Conservation (phyloP, 2,797 vertebrate species). For the Leucoraja ocellata region DNA sequence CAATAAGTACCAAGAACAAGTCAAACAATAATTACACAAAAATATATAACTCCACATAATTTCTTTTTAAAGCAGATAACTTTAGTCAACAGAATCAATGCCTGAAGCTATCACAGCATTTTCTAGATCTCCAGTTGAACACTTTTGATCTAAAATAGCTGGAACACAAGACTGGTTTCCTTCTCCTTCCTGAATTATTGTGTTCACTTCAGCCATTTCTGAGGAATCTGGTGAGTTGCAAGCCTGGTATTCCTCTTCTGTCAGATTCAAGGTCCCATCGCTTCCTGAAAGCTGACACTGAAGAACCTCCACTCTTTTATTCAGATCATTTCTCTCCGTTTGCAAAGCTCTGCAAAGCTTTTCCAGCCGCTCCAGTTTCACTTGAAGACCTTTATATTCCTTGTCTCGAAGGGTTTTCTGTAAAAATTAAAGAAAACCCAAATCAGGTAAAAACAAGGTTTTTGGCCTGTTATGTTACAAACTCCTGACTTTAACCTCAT, state of each 20-base stretch:
- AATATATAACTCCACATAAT: conserved; percentile 55
- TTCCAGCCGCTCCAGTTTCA: conserved; percentile 92
- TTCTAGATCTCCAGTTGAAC: conserved; percentile 1
- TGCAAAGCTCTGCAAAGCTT: conserved; percentile 93
- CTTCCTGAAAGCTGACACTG: conserved; percentile 64
- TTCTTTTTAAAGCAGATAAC: conserved; percentile 48
- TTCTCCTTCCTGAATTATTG: conserved; percentile 45
- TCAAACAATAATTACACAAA: conserved; percentile 63
- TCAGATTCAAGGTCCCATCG: conserved; percentile 48
- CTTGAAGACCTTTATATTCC: conserved; percentile 85
- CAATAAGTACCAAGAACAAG: conserved; percentile 72
- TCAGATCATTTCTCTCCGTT: conserved; percentile 91
- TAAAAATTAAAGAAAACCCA: conserved; percentile 19
- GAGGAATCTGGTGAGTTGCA: conserved; percentile 49
- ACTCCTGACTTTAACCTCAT: neutral
- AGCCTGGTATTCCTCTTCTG: conserved; percentile 46
- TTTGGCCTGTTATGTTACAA: neutral
- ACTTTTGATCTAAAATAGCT: conserved; percentile 40
- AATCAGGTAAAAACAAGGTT: neutral
- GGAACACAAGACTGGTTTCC: conserved; percentile 51
- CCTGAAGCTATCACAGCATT: conserved; percentile 47
- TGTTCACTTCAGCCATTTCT: conserved; percentile 49
- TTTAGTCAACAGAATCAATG: conserved; percentile 66
- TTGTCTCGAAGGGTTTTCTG: conserved; percentile 93
- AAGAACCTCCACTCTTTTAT: conserved; percentile 77